Evolutionary conservation across 2,888 invertebrate species (phyloP).

Genomic region (Ophioninae sp.): DNA sequence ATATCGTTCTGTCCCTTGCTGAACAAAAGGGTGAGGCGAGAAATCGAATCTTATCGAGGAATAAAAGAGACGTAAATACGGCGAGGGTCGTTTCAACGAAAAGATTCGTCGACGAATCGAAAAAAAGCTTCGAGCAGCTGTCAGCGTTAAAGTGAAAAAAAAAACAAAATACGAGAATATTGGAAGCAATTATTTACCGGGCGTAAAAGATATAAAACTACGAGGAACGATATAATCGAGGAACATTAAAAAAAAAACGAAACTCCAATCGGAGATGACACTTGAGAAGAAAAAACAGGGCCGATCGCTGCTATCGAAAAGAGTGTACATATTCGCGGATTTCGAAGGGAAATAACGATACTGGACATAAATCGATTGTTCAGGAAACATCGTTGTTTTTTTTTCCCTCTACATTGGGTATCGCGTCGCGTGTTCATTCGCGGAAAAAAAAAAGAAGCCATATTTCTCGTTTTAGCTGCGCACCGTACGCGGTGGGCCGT

Average conservation of each 20-base stretch:
- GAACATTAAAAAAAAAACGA: background rate
- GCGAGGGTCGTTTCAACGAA: slow-evolving; percentile 27
- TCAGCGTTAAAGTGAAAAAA: slow-evolving; percentile 46
- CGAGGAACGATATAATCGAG: slow-evolving; percentile 4
- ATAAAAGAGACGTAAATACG: slow-evolving; percentile 23
- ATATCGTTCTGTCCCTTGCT: slow-evolving; percentile 50
- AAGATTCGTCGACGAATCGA: slow-evolving; percentile 40
- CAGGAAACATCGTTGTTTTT: background rate
- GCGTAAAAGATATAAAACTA: slow-evolving; percentile 22
- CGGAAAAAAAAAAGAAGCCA: slow-evolving; percentile 5
- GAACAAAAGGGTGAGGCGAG: slow-evolving; percentile 53
- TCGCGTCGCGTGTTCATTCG: slow-evolving; percentile 25
- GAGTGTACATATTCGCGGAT: slow-evolving; percentile 45
- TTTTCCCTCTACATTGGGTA: slow-evolving; percentile 7
- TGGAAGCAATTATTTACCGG: slow-evolving; percentile 29
- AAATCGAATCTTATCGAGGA: slow-evolving; percentile 49
- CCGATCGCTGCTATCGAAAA: slow-evolving; percentile 14
- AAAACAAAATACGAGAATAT: slow-evolving; percentile 1
- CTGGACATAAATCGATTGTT: background rate
- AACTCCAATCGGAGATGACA: slow-evolving; percentile 17
- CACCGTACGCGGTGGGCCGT: slow-evolving; percentile 13
- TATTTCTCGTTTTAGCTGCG: slow-evolving; percentile 15
- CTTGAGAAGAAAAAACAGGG: slow-evolving; percentile 26
- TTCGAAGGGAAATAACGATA: slow-evolving; percentile 29
- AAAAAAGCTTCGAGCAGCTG: slow-evolving; percentile 19